Evolutionary conservation across 1,140 invertebrate genomes (phyloP).

Genomic region (Phocides pigmalion): DNA sequence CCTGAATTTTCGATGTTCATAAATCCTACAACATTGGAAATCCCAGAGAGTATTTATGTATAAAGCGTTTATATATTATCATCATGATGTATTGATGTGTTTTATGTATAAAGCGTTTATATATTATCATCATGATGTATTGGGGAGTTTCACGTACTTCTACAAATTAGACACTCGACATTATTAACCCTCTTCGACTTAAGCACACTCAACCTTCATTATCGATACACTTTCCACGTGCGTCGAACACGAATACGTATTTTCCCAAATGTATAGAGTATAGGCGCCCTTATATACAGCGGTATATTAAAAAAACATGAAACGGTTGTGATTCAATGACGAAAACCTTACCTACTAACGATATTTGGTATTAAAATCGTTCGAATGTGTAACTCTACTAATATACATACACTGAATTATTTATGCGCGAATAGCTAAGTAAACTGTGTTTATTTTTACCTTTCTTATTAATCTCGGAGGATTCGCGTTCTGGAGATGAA

Average conservation of each 20-base stretch:
- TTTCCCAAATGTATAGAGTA: slow-evolving; percentile 37
- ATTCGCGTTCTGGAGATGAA: slow-evolving; percentile 65
- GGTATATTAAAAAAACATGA: slow-evolving; percentile 57
- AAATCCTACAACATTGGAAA: no score
- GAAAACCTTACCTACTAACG: slow-evolving; percentile 42
- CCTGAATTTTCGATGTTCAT: no score
- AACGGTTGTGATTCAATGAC: slow-evolving; percentile 54
- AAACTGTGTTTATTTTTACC: slow-evolving; percentile 55
- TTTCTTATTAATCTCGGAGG: slow-evolving; percentile 72
- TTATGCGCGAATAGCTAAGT: slow-evolving; percentile 45
- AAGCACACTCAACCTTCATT: slow-evolving; percentile 1
- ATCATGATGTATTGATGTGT: no score
- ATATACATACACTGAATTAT: slow-evolving; percentile 52
- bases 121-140: no score
- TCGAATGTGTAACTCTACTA: slow-evolving; percentile 51
- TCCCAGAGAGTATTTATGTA: no score
- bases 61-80: no score
- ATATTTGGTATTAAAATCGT: slow-evolving; percentile 70
- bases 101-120: no score
- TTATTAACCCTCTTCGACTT: not conserved
- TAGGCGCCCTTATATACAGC: slow-evolving; percentile 44
- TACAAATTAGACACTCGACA: not conserved
- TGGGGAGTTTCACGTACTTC: no score
- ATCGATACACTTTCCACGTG: slow-evolving; percentile 12
- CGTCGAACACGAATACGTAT: slow-evolving; percentile 1